These are phyloP conservation scores for Meleagris gallopavo DNA, from an alignment of 2,113 vertebrate species.

Conservation along the genomic window DNA sequence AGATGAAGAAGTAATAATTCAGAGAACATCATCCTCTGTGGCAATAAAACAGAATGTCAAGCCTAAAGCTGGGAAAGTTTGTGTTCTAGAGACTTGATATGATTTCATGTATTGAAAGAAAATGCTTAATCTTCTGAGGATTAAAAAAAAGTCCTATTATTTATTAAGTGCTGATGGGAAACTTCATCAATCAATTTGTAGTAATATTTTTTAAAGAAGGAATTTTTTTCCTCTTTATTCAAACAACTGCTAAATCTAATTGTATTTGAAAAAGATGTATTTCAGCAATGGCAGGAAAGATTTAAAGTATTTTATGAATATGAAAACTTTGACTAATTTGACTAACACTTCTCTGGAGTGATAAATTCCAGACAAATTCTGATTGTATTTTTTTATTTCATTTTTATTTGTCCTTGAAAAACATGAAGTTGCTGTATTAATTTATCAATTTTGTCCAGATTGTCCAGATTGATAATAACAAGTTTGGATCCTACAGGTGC, in stretches of 20 bases:
- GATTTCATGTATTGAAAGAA: not conserved
- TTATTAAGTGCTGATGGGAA: not conserved
- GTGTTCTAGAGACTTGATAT: not conserved
- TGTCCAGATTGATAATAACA: constrained; percentile 49
- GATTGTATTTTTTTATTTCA: not conserved
- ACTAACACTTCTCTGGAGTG: not conserved
- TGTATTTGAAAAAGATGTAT: not conserved
- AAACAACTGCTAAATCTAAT: constrained; percentile 18
- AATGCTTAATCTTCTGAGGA: constrained; percentile 19
- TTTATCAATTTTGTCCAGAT: constrained; percentile 24
- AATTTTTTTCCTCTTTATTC: not conserved
- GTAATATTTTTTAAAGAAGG: not conserved
- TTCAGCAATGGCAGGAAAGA: not conserved
- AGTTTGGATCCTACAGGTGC: not conserved
- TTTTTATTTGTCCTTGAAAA: constrained; percentile 20
- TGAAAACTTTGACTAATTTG: constrained; percentile 3
- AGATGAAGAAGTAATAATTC: not conserved
- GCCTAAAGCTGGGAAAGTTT: not conserved
- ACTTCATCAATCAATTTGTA: constrained; percentile 1
- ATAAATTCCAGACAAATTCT: constrained; percentile 2
- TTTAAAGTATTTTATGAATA: constrained; percentile 34
- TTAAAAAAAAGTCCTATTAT: constrained; percentile 4
- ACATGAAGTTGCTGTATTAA: not conserved
- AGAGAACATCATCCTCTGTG: not conserved
- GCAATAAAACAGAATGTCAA: not conserved